phyloP scores from a whole-genome alignment of 2,797 vertebrate species.

The Notolabrus celidotus region DNA sequence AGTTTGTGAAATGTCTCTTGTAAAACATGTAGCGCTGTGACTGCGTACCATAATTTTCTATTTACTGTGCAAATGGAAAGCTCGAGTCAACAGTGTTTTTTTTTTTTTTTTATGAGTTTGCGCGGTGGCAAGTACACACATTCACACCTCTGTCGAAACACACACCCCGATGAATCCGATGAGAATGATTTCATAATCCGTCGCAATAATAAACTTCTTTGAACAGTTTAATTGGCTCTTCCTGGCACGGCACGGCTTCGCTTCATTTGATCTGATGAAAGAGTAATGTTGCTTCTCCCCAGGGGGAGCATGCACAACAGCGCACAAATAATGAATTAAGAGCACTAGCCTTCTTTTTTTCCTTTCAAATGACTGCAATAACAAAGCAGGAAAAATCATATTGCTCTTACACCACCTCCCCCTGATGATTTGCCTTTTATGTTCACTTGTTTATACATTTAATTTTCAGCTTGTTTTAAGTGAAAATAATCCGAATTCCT shows the following conservation, averaged over 20 bases:
- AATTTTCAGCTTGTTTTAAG: constrained; percentile 69
- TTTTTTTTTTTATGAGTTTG: constrained; percentile 66
- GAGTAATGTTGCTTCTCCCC: constrained; percentile 82
- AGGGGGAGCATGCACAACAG: constrained; percentile 76
- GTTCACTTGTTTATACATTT: constrained; percentile 71
- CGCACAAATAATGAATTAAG: constrained; percentile 85
- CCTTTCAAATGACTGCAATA: constrained; percentile 68
- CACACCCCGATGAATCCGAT: constrained; percentile 77
- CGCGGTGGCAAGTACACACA: constrained; percentile 68
- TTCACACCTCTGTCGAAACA: constrained; percentile 72
- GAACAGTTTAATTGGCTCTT: constrained; percentile 86
- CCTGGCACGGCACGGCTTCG: constrained; percentile 79
- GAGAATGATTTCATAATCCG: constrained; percentile 85
- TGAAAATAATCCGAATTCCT: constrained; percentile 69
- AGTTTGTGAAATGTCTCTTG: constrained; percentile 50
- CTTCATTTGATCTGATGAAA: constrained; percentile 87
- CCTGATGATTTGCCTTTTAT: constrained; percentile 63
- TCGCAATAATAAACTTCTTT: constrained; percentile 85
- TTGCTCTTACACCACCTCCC: constrained; percentile 50
- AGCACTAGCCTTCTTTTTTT: constrained; percentile 67
- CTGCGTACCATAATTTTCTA: constrained; percentile 60
- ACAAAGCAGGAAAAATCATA: constrained; percentile 74
- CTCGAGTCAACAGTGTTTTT: constrained; percentile 56
- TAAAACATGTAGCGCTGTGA: constrained; percentile 59
- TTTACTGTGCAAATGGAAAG: constrained; percentile 73